Conservation (phyloP, 2,113 vertebrate genomes). For the Himantopus leucocephalus region DNA sequence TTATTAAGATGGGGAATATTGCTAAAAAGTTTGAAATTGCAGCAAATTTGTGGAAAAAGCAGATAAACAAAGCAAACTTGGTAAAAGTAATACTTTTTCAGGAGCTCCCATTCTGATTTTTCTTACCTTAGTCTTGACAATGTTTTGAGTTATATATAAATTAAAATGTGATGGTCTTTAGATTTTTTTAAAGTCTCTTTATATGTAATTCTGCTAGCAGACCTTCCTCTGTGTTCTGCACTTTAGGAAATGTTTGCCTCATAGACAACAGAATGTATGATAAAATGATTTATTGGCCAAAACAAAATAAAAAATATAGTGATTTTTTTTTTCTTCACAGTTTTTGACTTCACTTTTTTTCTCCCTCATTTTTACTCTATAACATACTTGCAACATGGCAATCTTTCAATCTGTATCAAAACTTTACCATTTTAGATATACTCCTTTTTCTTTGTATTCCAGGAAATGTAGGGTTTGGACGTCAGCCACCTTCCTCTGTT, state of each 20-base stretch:
- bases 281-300: neutral
- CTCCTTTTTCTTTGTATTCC: constrained; percentile 18
- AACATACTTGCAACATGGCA: neutral
- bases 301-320: neutral
- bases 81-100: neutral
- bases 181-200: neutral
- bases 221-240: neutral
- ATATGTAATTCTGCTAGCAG: neutral
- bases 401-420: constrained; percentile 8
- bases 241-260: neutral
- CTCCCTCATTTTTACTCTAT: neutral
- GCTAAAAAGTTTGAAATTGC: neutral
- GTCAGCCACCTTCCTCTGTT: constrained; percentile 39
- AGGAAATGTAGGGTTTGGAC: constrained; percentile 50
- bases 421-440: neutral
- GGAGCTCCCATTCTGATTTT: neutral
- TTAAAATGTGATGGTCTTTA: neutral
- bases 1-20: neutral
- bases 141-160: neutral
- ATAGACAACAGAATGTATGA: neutral
- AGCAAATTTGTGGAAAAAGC: neutral
- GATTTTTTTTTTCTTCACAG: neutral
- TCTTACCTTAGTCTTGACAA: neutral
- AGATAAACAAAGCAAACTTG: neutral
- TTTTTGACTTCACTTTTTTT: neutral